phyloP scores from a whole-genome alignment of 2,797 vertebrate genomes.

The Alcedo atthis region DNA sequence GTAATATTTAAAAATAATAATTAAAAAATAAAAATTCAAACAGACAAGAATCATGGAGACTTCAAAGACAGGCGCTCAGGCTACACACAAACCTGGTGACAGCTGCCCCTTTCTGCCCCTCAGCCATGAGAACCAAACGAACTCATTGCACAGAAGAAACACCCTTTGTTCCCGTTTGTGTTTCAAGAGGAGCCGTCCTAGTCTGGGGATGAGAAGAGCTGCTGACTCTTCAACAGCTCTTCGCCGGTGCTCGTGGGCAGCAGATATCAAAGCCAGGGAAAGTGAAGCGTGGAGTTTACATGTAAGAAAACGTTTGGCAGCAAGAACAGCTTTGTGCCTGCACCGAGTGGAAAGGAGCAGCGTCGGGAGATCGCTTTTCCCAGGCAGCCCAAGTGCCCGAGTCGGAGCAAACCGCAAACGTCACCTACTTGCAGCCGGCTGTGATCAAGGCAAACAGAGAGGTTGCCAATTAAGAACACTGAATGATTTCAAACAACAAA shows the following conservation, averaged over 20 bases:
- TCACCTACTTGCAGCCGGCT: slow-evolving; percentile 24
- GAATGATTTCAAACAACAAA: slow-evolving; percentile 51
- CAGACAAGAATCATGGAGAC: not conserved
- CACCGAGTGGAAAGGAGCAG: not conserved
- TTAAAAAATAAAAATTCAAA: not conserved
- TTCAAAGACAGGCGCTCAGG: rapidly evolving
- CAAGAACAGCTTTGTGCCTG: not conserved
- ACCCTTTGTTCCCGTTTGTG: not conserved
- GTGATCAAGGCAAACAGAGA: not conserved
- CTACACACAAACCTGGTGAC: rapidly evolving
- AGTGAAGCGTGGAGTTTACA: not conserved
- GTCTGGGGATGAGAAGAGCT: not conserved
- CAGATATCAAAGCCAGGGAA: not conserved
- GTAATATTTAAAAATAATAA: not conserved
- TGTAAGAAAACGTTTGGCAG: not conserved
- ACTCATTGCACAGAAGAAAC: not conserved
- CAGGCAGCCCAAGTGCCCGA: not conserved
- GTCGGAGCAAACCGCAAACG: not conserved
- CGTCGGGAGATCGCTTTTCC: not conserved
- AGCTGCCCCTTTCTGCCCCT: not conserved
- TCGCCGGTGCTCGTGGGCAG: not conserved
- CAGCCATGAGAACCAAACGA: not conserved
- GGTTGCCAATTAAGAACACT: slow-evolving; percentile 40
- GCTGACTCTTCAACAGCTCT: not conserved
- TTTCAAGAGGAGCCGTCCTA: not conserved